These are phyloP conservation scores for Drosophila parvula DNA, from an alignment of 1,140 invertebrate species.

Conservation along the genomic window DNA sequence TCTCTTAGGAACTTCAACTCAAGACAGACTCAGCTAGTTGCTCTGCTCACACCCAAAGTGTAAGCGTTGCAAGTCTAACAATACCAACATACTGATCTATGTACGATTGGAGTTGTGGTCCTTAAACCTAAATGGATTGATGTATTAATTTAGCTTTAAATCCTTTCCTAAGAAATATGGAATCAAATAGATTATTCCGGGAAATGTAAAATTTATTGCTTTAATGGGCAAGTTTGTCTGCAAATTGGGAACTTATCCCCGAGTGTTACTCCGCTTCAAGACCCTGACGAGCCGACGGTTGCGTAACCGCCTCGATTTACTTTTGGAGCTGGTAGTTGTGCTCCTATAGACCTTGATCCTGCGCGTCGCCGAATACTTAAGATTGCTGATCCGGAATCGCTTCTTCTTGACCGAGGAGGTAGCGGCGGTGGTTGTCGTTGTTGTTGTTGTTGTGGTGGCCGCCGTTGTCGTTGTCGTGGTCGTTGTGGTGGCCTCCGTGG, in stretches of 20 bases:
- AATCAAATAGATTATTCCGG: too few species aligned
- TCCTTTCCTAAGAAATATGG: neutral
- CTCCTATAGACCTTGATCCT: neutral
- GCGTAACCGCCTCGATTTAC: neutral
- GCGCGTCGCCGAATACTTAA: neutral
- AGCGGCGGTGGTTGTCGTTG: slow-evolving; percentile 1
- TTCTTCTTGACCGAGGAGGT: slow-evolving; percentile 8
- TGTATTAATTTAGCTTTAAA: neutral
- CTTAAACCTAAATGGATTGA: neutral
- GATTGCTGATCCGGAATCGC: neutral
- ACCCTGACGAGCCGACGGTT: neutral
- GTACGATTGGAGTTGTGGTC: too few species aligned
- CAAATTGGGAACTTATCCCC: neutral
- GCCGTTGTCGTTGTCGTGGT: slow-evolving; percentile 13
- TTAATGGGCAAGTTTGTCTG: neutral
- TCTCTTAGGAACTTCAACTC: neutral
- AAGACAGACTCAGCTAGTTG: too few species aligned
- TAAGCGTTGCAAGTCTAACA: too few species aligned
- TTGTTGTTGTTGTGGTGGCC: slow-evolving; percentile 18
- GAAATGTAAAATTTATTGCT: slow-evolving; percentile 25
- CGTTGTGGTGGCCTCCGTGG: slow-evolving; percentile 10
- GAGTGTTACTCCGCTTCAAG: slow-evolving; percentile 7
- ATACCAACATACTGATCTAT: too few species aligned
- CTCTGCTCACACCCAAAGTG: too few species aligned
- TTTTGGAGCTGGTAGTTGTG: slow-evolving; percentile 6